Conservation (phyloP, 2,113 vertebrate species). For the Lathamus discolor region DNA sequence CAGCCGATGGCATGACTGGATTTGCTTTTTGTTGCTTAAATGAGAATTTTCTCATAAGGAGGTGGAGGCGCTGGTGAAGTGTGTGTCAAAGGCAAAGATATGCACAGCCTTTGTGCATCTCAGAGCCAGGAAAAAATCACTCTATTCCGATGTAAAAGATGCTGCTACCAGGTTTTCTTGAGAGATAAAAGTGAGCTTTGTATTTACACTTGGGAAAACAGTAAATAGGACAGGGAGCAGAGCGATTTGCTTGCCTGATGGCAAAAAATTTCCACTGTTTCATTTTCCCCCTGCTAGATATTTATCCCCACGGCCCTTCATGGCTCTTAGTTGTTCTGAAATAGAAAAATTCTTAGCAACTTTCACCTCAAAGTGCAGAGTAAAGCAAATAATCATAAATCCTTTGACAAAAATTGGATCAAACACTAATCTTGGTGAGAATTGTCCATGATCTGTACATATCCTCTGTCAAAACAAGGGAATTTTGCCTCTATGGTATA, state of each 20-base stretch:
- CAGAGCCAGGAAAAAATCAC: neutral
- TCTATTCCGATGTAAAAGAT: neutral
- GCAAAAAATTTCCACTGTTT: neutral
- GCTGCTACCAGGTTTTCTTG: neutral
- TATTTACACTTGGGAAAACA: neutral
- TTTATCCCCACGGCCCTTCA: neutral
- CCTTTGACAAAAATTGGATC: neutral
- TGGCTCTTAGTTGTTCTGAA: neutral
- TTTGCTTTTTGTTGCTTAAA: neutral
- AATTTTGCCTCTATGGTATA: neutral
- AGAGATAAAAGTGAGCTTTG: neutral
- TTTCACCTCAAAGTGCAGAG: neutral
- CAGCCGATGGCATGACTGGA: neutral
- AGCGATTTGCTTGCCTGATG: neutral
- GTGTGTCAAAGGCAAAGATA: neutral
- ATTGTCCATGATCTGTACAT: neutral
- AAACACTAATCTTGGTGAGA: neutral
- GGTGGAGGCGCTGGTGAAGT: neutral
- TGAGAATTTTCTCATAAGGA: rapidly evolving
- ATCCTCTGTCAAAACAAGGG: neutral
- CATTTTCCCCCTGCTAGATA: rapidly evolving
- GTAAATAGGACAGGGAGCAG: neutral
- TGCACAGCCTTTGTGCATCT: neutral
- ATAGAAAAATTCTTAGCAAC: neutral
- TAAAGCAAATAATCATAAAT: neutral